phyloP scores from a whole-genome alignment of 2,888 invertebrate species.

The Polydrusus pterygomalis region DNA sequence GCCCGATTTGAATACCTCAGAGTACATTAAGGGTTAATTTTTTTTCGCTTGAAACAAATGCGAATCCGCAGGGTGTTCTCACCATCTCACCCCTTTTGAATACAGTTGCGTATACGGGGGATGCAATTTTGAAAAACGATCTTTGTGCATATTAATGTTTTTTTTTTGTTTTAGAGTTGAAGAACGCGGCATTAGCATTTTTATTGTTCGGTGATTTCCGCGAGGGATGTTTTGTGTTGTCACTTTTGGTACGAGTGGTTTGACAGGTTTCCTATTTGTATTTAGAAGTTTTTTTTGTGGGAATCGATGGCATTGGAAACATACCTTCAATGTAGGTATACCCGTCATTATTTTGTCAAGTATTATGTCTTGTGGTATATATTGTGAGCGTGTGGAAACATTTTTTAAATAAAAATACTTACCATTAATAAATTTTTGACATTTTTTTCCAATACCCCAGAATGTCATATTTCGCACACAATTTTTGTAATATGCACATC shows the following conservation, averaged over 20 bases:
- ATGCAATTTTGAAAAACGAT: conserved; percentile 64
- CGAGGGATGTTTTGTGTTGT: conserved; percentile 28
- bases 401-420: conserved; percentile 64
- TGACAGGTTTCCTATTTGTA: conserved; percentile 29
- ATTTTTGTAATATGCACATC: conserved; percentile 45
- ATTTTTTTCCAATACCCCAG: conserved; percentile 70
- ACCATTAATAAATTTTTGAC: conserved; percentile 64
- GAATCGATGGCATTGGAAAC: not conserved
- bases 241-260: conserved; percentile 32
- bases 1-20: conserved; percentile 12
- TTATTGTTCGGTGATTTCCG: conserved; percentile 33
- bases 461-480: conserved; percentile 61
- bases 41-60: conserved; percentile 48
- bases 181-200: conserved; percentile 31
- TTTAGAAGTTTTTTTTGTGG: not conserved
- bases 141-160: conserved; percentile 65
- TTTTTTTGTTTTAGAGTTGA: conserved; percentile 63
- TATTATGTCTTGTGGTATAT: conserved; percentile 12
- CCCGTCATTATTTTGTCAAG: not conserved
- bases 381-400: conserved; percentile 28
- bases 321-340: not conserved
- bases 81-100: conserved; percentile 39
- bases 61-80: conserved; percentile 43
- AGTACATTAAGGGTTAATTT: conserved; percentile 45
- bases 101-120: conserved; percentile 54